Evolutionary conservation across 2,113 vertebrate species (phyloP), one percentile per base, ranked within the genome.

Genomic region (Apaloderma vittatum): DNA sequence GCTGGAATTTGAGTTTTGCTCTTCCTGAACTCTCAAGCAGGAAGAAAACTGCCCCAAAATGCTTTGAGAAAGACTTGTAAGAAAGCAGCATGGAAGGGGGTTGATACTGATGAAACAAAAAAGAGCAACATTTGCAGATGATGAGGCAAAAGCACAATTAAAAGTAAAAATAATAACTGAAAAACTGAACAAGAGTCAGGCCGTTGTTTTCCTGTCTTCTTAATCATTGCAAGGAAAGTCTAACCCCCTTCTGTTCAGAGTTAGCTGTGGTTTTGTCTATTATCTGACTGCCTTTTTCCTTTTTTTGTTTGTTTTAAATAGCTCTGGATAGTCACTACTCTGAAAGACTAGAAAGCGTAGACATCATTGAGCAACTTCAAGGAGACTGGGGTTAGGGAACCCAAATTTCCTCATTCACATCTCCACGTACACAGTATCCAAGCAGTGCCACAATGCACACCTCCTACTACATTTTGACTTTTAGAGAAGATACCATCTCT

Each of bases 371-470:
- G 36, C 1, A 6, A 18, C 9, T 52, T 49, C 1, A 0, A 52
- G 16, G 1, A 22, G 18, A 45, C 2, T 30, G 63, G 23, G 7
- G 14, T 30, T 45, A 80, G 17, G 4, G 14, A 54, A 46, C 21
- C 6, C 8, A 40, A 14, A 27, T 63, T 37, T 76, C 43, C 37
- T 24, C 30, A 20, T 20, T 83, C 43, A 57, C 7, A 51, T 2
- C 21, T 73, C 63, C 55, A 26, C 17, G 15, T 7, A 13, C 0
- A 1, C 10, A 13, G 5, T 11, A 40, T n/a, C 57, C 32, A 63
- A 13, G 23, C 36, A 49, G 19, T 12, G 11, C 8, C 8, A 1
- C 49, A 76, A n/a, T 8, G 15, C 1, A 0, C 3, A 5, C 9
- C 30, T 27, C 23, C 43, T 40, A 27, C 20, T 61, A 57, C 22